Evolutionary conservation across 2,113 vertebrate species (phyloP), one percentile per base, ranked within the genome.

Genomic region (Dasypus novemcinctus): DNA sequence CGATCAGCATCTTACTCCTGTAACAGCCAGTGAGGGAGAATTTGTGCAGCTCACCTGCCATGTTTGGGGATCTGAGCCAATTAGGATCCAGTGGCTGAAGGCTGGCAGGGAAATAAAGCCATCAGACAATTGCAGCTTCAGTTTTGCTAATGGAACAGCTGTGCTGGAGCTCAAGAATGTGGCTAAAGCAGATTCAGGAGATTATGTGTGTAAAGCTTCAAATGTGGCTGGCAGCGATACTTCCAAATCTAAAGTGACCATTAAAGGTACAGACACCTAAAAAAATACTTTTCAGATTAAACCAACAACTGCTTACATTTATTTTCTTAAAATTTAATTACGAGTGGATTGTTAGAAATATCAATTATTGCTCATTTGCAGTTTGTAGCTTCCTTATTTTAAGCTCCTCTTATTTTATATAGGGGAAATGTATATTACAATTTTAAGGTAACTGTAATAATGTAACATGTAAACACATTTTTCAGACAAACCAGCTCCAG

Each of bases 121-220:
- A 23, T 98, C 99, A 2, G 98, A 99, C 69, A 99, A 94, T 97
- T 99, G 98, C 95, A 99, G 80, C 94, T 99, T 99, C 95, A 99
- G 98, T 93, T 99, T 99, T 98, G 98, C 98, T 36, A 98, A 99
- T 0, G 99, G 99, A 91, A 99, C 98, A 5, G 99, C 99, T 75
- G 97, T 98, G 68, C 97, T 99, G 96, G 99, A 99, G 97, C 98
- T 99, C 91, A 98, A 97, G 96, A 85, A 97, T 10, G 97, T 98
- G 43, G 98, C 98, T 38, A 99, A 98, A 96, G 98, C 98, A 0
- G 99, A 99, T 83, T 98, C 98, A 0, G 99, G 99, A 9, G 99
- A 99, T 94, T 99, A 99, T 68, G 96, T 99, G 46, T 99, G 99
- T 97, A 99, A 99, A 98, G 99, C 99, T 92, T 99, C 98, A 89